Conservation (phyloP, 2,888 invertebrate species). For the Eilema sororculum region DNA sequence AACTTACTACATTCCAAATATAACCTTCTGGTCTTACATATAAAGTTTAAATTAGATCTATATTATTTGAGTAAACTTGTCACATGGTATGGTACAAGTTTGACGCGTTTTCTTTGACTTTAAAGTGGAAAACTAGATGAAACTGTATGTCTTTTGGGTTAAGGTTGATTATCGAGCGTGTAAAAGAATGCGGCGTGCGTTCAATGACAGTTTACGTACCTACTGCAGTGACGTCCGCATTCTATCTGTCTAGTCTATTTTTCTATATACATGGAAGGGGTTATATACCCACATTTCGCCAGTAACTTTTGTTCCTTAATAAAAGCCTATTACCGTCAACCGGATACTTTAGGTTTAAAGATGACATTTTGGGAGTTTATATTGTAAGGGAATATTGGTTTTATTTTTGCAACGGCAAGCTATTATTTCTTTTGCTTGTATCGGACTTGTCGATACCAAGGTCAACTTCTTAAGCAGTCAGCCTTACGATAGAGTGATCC, state of each 20-base stretch:
- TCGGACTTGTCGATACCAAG: too few relatives aligned
- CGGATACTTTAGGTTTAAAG: too few relatives aligned
- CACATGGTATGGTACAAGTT: conserved; percentile 35
- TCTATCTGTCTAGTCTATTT: conserved; percentile 2
- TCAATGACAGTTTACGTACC: conserved; percentile 30
- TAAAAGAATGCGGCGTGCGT: conserved; percentile 25
- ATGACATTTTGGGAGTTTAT: too few relatives aligned
- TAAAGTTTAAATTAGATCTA: conserved; percentile 22
- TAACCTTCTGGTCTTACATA: conserved; percentile 2
- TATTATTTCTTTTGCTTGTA: too few relatives aligned
- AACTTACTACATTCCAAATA: conserved; percentile 23
- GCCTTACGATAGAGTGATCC: too few relatives aligned
- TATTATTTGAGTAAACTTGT: conserved; percentile 8
- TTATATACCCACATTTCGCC: too few relatives aligned
- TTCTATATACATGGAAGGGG: neutral
- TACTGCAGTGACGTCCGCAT: conserved; percentile 46
- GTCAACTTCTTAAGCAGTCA: too few relatives aligned
- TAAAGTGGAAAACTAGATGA: conserved; percentile 11
- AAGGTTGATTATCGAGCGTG: conserved; percentile 21
- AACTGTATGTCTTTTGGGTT: conserved; percentile 12
- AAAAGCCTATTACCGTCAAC: too few relatives aligned
- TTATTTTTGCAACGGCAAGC: too few relatives aligned
- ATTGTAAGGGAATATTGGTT: too few relatives aligned
- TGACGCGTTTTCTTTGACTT: conserved; percentile 22
- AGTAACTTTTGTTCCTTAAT: too few relatives aligned